Conservation (phyloP, 2,113 vertebrate genomes). For the human (Homo sapiens) region DNA sequence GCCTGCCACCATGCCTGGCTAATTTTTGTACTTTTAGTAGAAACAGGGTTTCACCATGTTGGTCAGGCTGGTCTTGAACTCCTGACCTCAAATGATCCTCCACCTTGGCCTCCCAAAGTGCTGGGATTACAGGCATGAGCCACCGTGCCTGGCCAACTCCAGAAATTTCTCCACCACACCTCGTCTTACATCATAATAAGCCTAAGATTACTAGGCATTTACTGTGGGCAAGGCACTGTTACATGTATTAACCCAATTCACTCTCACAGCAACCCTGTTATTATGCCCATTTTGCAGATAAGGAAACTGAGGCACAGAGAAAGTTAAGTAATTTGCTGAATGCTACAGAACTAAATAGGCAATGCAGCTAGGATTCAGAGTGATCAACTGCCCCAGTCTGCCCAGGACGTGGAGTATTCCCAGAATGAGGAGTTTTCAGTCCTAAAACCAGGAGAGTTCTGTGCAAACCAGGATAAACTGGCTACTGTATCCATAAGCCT, state of each 20-base stretch:
- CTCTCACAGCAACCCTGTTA: neutral
- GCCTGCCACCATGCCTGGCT: no score
- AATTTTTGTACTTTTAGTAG: no score
- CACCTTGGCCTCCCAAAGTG: no score
- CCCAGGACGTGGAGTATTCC: neutral
- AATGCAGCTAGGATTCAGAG: neutral
- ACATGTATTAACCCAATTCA: neutral
- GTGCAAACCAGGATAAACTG: neutral
- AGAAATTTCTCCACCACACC: neutral
- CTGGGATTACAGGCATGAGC: no score
- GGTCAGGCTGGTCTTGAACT: no score
- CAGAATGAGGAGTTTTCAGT: neutral
- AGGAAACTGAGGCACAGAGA: neutral
- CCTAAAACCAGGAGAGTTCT: neutral
- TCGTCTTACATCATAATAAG: neutral
- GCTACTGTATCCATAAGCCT: neutral
- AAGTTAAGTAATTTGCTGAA: neutral
- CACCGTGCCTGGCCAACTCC: neutral
- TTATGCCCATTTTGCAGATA: neutral
- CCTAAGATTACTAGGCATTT: neutral
- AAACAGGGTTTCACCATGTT: no score
- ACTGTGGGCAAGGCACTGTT: neutral
- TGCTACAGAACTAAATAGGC: neutral
- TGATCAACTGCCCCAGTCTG: neutral
- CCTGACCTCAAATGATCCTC: no score